Conservation (phyloP, 2,113 vertebrate genomes). For the Vimba vimba region DNA sequence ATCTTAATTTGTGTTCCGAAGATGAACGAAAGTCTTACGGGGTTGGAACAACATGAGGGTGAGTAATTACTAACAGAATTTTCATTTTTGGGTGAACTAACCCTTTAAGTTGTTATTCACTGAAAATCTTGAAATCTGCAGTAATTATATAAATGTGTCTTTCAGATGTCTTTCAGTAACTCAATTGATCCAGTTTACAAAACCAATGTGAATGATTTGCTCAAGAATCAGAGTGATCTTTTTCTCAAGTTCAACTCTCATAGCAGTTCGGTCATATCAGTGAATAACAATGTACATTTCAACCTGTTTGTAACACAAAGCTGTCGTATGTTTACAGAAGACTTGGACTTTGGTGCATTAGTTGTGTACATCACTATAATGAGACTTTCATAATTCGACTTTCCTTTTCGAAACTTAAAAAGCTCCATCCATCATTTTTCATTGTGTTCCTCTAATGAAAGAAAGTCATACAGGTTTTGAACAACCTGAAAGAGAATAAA, state of each 20-base stretch:
- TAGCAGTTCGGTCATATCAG: background rate
- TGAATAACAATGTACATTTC: background rate
- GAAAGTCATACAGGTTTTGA: background rate
- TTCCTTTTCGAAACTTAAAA: background rate
- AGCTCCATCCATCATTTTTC: background rate
- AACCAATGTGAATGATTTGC: background rate
- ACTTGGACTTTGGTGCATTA: background rate
- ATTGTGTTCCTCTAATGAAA: background rate
- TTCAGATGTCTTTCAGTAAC: background rate
- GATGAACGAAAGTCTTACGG: too few relatives aligned
- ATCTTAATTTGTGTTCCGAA: too few relatives aligned
- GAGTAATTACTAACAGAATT: too few relatives aligned
- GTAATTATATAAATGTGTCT: too few relatives aligned
- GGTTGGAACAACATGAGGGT: too few relatives aligned
- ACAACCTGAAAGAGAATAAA: background rate
- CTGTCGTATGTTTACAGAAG: too few relatives aligned
- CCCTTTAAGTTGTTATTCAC: too few relatives aligned
- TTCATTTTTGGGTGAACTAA: too few relatives aligned
- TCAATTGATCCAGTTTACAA: background rate
- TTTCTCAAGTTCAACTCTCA: background rate
- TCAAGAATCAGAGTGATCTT: background rate
- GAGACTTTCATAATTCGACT: too few relatives aligned
- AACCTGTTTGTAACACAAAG: background rate
- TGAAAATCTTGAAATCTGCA: too few relatives aligned
- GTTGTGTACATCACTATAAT: background rate